A percentile compares a stretch with the other conserved stretches of the same genome.
These are phyloP conservation scores for Eudyptes chrysolophus DNA, from an alignment of 2,113 vertebrate genomes.

Conservation along the genomic window DNA sequence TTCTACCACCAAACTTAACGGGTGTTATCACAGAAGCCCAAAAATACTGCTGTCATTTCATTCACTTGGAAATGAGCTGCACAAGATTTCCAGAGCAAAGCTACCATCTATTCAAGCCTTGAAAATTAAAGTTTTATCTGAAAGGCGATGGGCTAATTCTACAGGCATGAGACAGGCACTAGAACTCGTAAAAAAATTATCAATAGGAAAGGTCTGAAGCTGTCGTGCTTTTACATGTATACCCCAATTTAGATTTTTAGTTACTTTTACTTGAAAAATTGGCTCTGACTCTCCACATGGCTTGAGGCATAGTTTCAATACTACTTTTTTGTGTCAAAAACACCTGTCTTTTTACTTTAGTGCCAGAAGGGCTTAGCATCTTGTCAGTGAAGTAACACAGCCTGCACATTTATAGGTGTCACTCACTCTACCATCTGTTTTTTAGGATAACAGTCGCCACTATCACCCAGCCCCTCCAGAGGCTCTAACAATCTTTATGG, in stretches of 20 bases:
- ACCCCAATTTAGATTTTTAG: constrained; percentile 61
- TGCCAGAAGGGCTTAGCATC: constrained; percentile 78
- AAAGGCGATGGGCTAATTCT: background rate
- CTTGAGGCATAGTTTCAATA: constrained; percentile 69
- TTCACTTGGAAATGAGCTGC: constrained; percentile 38
- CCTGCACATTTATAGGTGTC: constrained; percentile 78
- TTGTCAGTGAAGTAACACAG: constrained; percentile 76
- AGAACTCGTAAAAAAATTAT: constrained; percentile 6
- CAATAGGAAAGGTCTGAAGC: constrained; percentile 17
- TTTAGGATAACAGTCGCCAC: constrained; percentile 75
- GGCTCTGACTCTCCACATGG: constrained; percentile 41
- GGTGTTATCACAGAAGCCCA: background rate
- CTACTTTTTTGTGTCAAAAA: constrained; percentile 69
- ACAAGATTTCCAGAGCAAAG: constrained; percentile 2
- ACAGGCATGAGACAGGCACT: constrained; percentile 1
- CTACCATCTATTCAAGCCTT: background rate
- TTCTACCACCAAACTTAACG: background rate
- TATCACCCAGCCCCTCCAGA: constrained; percentile 67
- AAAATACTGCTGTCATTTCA: background rate
- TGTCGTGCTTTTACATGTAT: constrained; percentile 20
- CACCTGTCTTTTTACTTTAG: constrained; percentile 76
- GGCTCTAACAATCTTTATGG: constrained; percentile 59
- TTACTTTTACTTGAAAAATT: constrained; percentile 70
- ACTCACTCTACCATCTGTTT: constrained; percentile 78
- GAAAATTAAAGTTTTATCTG: constrained; percentile 37